Percentiles rank a stretch among this genome's conserved stretches.
Evolutionary conservation across 1,140 invertebrate species (phyloP).

Genomic region (Bombus picipes): DNA sequence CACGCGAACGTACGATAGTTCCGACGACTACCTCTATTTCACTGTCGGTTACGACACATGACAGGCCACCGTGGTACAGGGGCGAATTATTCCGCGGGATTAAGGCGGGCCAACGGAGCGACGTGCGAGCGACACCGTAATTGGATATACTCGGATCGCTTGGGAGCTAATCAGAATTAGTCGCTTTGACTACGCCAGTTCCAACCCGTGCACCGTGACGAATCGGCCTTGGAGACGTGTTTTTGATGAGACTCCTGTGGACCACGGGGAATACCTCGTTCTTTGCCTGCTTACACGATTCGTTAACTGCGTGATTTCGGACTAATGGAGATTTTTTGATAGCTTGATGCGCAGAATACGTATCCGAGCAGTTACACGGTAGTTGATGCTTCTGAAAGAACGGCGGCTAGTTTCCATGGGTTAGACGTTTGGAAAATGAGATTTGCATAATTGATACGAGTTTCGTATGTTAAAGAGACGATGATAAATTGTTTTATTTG

Average conservation of each 20-base stretch:
- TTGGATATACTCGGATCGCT: conserved; percentile 69
- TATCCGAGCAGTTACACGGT: not conserved
- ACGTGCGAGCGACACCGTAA: conserved; percentile 65
- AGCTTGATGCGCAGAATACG: not conserved
- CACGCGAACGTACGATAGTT: conserved; percentile 10
- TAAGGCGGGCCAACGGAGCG: conserved; percentile 58
- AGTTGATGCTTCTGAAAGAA: not conserved
- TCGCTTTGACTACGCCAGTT: conserved; percentile 55
- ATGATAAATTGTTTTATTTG: too few relatives aligned
- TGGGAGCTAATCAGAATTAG: conserved; percentile 69
- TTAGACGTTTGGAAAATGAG: not conserved
- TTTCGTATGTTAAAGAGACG: too few relatives aligned
- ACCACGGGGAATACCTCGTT: not conserved
- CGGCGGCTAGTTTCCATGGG: not conserved
- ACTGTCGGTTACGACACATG: conserved; percentile 52
- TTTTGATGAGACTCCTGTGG: not conserved
- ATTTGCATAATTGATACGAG: not conserved
- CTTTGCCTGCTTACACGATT: not conserved
- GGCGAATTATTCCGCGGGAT: conserved; percentile 68
- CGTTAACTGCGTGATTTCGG: not conserved
- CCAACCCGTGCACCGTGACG: conserved; percentile 34
- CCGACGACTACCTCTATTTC: conserved; percentile 45
- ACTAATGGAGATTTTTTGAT: not conserved
- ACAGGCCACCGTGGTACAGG: conserved; percentile 33
- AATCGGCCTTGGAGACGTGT: conserved; percentile 48